phyloP scores from a whole-genome alignment of 2,797 vertebrate species.

The Coreius guichenoti region DNA sequence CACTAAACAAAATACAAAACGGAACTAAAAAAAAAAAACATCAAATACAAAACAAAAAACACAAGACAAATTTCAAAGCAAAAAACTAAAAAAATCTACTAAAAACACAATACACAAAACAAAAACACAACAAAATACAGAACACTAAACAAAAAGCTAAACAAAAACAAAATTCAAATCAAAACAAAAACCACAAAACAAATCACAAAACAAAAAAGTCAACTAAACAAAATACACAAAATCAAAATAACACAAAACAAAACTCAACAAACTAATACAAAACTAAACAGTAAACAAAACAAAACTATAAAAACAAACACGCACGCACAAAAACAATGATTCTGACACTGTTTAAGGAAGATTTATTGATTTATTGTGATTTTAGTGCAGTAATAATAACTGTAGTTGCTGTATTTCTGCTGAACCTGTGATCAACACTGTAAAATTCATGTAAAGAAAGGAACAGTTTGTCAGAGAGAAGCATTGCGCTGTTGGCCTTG shows the following conservation, averaged over 20 bases:
- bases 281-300: background rate
- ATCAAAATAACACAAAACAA: background rate
- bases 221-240: background rate
- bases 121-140: too few relatives aligned
- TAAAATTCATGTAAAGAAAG: background rate
- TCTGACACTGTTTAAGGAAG: background rate
- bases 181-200: too few relatives aligned
- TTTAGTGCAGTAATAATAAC: background rate
- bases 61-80: too few relatives aligned
- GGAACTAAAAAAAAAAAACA: too few relatives aligned
- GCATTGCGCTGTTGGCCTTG: constrained; percentile 26
- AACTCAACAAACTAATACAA: background rate
- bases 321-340: background rate
- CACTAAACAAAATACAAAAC: background rate
- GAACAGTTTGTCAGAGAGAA: background rate
- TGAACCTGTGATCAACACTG: background rate
- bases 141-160: too few relatives aligned
- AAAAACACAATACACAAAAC: too few relatives aligned
- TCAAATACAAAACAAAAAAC: too few relatives aligned
- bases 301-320: background rate
- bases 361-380: background rate
- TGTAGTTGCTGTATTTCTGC: background rate
- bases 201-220: background rate
- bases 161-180: too few relatives aligned
- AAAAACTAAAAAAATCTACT: too few relatives aligned